These are phyloP conservation scores for Blomia tropicalis DNA, from an alignment of 2,888 invertebrate genomes.

Conservation along the genomic window DNA sequence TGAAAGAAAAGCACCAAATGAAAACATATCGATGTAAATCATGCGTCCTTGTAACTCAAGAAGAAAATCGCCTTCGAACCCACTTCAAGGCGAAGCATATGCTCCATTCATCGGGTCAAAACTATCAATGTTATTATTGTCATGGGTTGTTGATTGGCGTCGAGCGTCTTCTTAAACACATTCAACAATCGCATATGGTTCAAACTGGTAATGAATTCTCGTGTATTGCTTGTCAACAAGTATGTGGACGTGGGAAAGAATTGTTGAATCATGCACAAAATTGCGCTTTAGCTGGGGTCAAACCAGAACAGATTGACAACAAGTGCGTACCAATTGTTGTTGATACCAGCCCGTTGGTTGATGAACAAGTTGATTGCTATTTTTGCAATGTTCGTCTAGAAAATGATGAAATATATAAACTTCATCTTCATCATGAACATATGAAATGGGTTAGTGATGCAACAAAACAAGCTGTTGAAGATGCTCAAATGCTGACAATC, in stretches of 20 bases:
- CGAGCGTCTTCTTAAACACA: conserved; percentile 31
- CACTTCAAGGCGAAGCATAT: conserved; percentile 31
- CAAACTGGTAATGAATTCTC: conserved; percentile 31
- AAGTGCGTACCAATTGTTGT: conserved; percentile 24
- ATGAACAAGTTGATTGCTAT: conserved; percentile 28
- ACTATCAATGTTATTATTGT: conserved; percentile 31
- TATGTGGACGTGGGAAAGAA: conserved; percentile 30
- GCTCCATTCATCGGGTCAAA: conserved; percentile 26
- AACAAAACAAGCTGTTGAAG: neutral
- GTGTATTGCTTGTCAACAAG: conserved; percentile 30
- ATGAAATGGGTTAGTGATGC: conserved; percentile 29
- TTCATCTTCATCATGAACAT: conserved; percentile 31
- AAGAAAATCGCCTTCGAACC: conserved; percentile 29
- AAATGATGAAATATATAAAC: conserved; percentile 27
- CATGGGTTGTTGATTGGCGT: conserved; percentile 30
- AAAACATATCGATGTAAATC: conserved; percentile 30
- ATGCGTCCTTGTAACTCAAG: conserved; percentile 30
- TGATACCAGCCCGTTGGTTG: neutral
- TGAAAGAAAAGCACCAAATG: conserved; percentile 30
- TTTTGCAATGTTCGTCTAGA: conserved; percentile 30
- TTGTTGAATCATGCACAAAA: conserved; percentile 25
- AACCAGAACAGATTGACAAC: conserved; percentile 10
- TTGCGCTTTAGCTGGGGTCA: conserved; percentile 16
- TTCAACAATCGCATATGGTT: conserved; percentile 31
- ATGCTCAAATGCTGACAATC: conserved; percentile 12